Percentiles rank a stretch among this genome's conserved stretches.
phyloP scores from a whole-genome alignment of 2,888 invertebrate species.

The Dyspetes luteomarginatus region DNA sequence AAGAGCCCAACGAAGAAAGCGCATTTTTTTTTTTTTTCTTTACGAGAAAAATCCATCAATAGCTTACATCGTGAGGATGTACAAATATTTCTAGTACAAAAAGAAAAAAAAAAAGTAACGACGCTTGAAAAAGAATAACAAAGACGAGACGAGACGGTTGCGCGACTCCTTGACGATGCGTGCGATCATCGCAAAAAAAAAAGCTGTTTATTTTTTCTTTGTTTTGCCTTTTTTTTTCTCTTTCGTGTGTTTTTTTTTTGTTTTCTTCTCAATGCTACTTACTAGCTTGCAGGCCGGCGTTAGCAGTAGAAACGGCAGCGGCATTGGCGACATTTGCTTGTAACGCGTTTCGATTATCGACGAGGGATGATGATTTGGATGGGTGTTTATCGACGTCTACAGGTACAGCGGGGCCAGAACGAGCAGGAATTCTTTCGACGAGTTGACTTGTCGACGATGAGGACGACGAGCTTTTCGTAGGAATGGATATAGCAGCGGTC shows the following conservation, averaged over 20 bases:
- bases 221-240: neutral
- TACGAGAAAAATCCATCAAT: neutral
- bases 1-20: constrained; percentile 58
- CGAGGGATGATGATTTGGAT: constrained; percentile 78
- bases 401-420: constrained; percentile 69
- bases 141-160: constrained; percentile 23
- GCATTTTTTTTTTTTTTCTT: neutral
- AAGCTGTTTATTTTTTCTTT: constrained; percentile 8
- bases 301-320: constrained; percentile 69
- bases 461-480: constrained; percentile 64
- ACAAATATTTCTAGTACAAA: neutral
- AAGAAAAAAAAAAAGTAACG: constrained; percentile 18
- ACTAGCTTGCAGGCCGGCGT: constrained; percentile 81
- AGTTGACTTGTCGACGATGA: constrained; percentile 44
- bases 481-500: constrained; percentile 73
- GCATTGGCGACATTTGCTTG: constrained; percentile 76
- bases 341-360: constrained; percentile 80
- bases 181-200: constrained; percentile 46
- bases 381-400: constrained; percentile 69
- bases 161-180: constrained; percentile 41
- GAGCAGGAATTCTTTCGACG: constrained; percentile 60
- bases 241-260: constrained; percentile 1
- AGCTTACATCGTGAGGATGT: no score
- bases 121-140: neutral
- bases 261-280: constrained; percentile 79